Evolutionary conservation across 2,888 invertebrate species (phyloP).

Genomic region (Ceratothoa steindachneri): DNA sequence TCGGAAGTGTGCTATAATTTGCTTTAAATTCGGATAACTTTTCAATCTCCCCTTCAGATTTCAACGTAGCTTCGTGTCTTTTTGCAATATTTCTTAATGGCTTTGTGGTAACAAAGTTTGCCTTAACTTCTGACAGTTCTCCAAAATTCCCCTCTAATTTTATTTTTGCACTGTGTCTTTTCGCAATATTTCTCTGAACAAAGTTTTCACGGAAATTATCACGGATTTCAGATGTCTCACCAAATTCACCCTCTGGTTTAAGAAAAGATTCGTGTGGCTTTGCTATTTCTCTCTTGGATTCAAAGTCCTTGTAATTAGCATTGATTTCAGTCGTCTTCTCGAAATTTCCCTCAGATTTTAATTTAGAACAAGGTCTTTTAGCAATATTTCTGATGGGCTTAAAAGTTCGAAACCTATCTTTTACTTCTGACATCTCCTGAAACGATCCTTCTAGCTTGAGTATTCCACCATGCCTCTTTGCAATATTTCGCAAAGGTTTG

Average conservation of each 20-base stretch:
- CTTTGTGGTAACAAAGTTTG: slow-evolving; percentile 18
- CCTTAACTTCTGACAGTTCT: slow-evolving; percentile 34
- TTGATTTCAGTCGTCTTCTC: slow-evolving; percentile 27
- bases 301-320: slow-evolving; percentile 23
- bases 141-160: slow-evolving; percentile 36
- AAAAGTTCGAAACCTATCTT: slow-evolving; percentile 3
- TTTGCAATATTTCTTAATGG: slow-evolving; percentile 34
- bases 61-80: slow-evolving; percentile 23
- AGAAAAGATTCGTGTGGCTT: slow-evolving; percentile 26
- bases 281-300: slow-evolving; percentile 30
- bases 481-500: slow-evolving; percentile 25
- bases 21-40: slow-evolving; percentile 33
- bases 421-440: slow-evolving; percentile 30
- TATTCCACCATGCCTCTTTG: slow-evolving; percentile 24
- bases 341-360: slow-evolving; percentile 29
- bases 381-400: slow-evolving; percentile 26
- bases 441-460: slow-evolving; percentile 35
- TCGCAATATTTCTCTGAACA: slow-evolving; percentile 31
- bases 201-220: slow-evolving; percentile 24
- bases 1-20: slow-evolving; percentile 17
- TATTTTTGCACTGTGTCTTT: slow-evolving; percentile 18
- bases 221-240: slow-evolving; percentile 32
- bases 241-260: slow-evolving; percentile 38
- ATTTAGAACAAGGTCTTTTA: slow-evolving; percentile 24
- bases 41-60: slow-evolving; percentile 35